Evolutionary conservation across 2,888 invertebrate species (phyloP).

Genomic region (Habroteleia sp.): DNA sequence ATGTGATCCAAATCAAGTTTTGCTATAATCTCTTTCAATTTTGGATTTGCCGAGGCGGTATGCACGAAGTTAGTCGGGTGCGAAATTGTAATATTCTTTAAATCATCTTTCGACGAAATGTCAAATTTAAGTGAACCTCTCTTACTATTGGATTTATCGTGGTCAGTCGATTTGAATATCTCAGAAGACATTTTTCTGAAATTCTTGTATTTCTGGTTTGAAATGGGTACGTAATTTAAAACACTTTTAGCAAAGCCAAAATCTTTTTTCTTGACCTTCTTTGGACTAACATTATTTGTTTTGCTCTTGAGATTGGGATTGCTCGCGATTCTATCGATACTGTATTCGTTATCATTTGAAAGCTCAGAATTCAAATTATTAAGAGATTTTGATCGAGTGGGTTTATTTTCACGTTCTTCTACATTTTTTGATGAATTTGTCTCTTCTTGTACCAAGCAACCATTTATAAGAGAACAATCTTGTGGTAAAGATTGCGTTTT

Average conservation of each 20-base stretch:
- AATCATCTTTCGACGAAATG: constrained; percentile 68
- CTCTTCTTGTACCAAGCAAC: too few relatives aligned
- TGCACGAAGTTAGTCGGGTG: constrained; percentile 77
- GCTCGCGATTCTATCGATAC: too few relatives aligned
- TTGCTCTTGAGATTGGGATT: too few relatives aligned
- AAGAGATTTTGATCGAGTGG: too few relatives aligned
- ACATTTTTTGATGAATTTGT: too few relatives aligned
- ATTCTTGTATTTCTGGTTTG: constrained; percentile 66
- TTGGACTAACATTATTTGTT: too few relatives aligned
- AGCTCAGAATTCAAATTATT: too few relatives aligned
- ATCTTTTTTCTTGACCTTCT: constrained; percentile 57
- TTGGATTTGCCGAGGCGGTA: constrained; percentile 73
- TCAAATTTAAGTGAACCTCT: constrained; percentile 40
- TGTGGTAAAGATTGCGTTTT: too few relatives aligned
- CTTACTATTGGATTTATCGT: constrained; percentile 13
- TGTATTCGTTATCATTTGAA: too few relatives aligned
- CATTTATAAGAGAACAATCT: too few relatives aligned
- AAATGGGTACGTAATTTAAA: constrained; percentile 71
- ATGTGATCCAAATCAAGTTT: constrained; percentile 41
- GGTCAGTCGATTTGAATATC: constrained; percentile 42
- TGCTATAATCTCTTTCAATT: constrained; percentile 53
- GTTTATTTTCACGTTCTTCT: too few relatives aligned
- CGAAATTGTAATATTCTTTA: constrained; percentile 71
- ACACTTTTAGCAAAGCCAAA: constrained; percentile 71
- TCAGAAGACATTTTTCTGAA: constrained; percentile 54